Evolutionary conservation across 92 coral and sea anemone species (phyloP).

Genomic region (Phenganax stokvisi): DNA sequence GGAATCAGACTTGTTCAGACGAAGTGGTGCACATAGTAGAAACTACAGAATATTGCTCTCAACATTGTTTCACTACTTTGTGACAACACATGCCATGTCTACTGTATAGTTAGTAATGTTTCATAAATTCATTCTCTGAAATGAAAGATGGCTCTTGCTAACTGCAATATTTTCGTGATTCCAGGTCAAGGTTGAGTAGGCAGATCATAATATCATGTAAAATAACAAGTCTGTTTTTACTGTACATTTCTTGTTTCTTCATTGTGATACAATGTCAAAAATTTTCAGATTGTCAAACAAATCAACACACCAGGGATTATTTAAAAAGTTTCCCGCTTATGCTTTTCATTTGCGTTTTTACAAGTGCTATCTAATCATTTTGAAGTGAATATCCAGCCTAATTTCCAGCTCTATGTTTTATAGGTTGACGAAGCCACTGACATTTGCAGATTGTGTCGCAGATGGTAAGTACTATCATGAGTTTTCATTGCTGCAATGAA

Average conservation of each 20-base stretch:
- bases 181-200: conserved; percentile 6
- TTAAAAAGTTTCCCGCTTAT: too few relatives aligned
- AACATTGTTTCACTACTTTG: too few relatives aligned
- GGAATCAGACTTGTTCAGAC: conserved; percentile 6
- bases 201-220: neutral
- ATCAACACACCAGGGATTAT: too few relatives aligned
- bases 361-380: neutral
- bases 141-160: neutral
- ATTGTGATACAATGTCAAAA: neutral
- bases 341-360: neutral
- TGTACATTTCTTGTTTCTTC: too few relatives aligned
- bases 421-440: conserved; percentile 86
- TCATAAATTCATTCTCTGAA: neutral
- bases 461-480: conserved; percentile 64
- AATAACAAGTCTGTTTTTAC: too few relatives aligned
- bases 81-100: too few relatives aligned
- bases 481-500: neutral
- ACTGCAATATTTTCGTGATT: neutral
- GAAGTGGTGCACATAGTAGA: neutral
- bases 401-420: neutral
- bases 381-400: neutral
- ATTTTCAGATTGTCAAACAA: neutral
- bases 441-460: conserved; percentile 96
- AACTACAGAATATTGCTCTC: neutral
- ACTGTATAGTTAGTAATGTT: too few relatives aligned